Evolutionary conservation across 2,113 vertebrate genomes (phyloP), one percentile per base, ranked within the genome.

Genomic region (Forbesichthys papilliferus): DNA sequence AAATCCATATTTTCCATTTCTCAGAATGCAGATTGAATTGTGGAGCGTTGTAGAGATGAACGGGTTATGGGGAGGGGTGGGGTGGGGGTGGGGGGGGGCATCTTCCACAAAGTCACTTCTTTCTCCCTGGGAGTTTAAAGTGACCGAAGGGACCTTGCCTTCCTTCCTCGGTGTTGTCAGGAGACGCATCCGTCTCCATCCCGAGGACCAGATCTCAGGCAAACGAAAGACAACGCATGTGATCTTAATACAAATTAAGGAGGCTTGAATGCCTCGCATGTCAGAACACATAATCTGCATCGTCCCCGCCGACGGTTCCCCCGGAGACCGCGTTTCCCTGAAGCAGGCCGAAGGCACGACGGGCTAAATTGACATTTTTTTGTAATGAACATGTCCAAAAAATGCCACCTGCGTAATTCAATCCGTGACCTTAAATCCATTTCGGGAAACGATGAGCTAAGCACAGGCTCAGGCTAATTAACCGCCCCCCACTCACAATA

Each of bases 1-100:
- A 87, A 89, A 91, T 89, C 88, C 85, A 90, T 89, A 87, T 86
- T 87, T 91, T 89, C 85, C 74, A 87, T 88, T 89, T 88, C 80
- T 86, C 72, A 85, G 86, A 86, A 88, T 86, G 79, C 87, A 79
- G 75, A 86, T 86, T 89, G 83, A 91, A 87, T 88, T 91, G 87
- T 81, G 86, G 9, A n/a, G 16, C 5, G 11, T 12, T 84, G 79
- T 73, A 68, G 76, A 84, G 86, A 87, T 86, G 82, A 82, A 89
- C 81, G 76, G 72, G 83, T 87, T 72, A 66, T 27, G 27, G 2
- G 1, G 20, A 2, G 27, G 27, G 27, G 83, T 77, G 75, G 61
- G 73, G 78, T 16, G 16, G 1, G 20, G 20, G 27, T 1, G 2
- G 83, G 78, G 75, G 61, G 73, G 78, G 76, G 80, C 81, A 78